Evolutionary conservation across 2,888 invertebrate genomes (phyloP).

Genomic region (Agonopterix alstromeriana): DNA sequence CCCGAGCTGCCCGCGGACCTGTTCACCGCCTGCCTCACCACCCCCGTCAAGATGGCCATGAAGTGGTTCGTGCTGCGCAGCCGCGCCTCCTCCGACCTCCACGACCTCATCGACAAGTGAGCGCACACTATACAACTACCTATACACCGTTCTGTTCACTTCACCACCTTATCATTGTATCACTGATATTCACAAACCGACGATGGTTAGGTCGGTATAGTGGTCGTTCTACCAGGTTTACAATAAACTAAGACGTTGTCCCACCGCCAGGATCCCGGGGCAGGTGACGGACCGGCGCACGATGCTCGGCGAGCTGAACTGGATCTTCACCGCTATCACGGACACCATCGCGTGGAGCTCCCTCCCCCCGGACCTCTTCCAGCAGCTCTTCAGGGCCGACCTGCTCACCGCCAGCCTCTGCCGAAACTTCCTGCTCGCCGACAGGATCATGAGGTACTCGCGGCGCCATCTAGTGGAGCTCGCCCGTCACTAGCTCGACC

Average conservation of each 20-base stretch:
- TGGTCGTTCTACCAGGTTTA: background rate
- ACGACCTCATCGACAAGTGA: constrained; percentile 94
- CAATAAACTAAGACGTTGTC: background rate
- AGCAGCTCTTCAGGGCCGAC: constrained; percentile 97
- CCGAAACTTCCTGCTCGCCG: constrained; percentile 97
- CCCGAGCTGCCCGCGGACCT: constrained; percentile 97
- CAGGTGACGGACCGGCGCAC: constrained; percentile 95
- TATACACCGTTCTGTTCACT: no score
- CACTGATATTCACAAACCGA: no score
- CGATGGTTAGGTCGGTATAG: no score
- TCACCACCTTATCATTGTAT: no score
- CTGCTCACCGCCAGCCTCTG: constrained; percentile 98
- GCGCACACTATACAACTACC: constrained; percentile 22
- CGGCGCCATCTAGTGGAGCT: no score
- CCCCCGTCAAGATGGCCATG: constrained; percentile 97
- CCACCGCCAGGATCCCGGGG: constrained; percentile 88
- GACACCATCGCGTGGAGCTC: constrained; percentile 99
- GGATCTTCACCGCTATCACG: constrained; percentile 99
- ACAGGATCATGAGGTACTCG: constrained; percentile 88
- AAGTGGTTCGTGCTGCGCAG: constrained; percentile 95
- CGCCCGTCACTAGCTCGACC: background rate
- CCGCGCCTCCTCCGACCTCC: constrained; percentile 83
- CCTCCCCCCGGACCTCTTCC: constrained; percentile 95
- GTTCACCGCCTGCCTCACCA: constrained; percentile 98
- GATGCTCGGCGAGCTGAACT: constrained; percentile 98